phyloP scores from a whole-genome alignment of 2,888 invertebrate species.

The Hirtodrosophila trivittata region DNA sequence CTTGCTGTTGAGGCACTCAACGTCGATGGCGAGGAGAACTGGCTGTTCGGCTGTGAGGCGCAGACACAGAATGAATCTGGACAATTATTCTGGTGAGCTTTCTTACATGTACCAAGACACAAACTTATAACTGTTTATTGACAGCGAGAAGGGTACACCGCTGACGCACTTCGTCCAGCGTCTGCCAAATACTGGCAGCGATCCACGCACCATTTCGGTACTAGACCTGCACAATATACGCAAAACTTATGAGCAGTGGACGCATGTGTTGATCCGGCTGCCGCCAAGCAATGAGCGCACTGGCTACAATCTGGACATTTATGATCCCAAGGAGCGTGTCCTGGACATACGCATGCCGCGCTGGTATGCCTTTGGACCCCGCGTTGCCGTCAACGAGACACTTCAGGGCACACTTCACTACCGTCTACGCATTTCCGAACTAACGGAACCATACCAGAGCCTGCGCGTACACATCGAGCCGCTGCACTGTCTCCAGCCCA shows the following conservation, averaged over 20 bases:
- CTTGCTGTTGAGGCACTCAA: slow-evolving; percentile 88
- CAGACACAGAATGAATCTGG: slow-evolving; percentile 72
- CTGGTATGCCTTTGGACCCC: slow-evolving; percentile 83
- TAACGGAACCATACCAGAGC: slow-evolving; percentile 86
- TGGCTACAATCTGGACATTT: slow-evolving; percentile 87
- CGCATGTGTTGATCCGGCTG: slow-evolving; percentile 89
- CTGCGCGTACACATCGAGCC: slow-evolving; percentile 87
- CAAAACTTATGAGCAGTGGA: slow-evolving; percentile 85
- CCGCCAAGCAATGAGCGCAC: slow-evolving; percentile 84
- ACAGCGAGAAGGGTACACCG: slow-evolving; percentile 85
- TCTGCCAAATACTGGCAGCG: slow-evolving; percentile 84
- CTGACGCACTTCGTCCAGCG: slow-evolving; percentile 86
- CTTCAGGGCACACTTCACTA: slow-evolving; percentile 86
- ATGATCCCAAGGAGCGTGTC: slow-evolving; percentile 84
- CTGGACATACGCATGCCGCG: slow-evolving; percentile 80
- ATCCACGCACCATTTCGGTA: slow-evolving; percentile 84
- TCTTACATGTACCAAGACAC: background rate
- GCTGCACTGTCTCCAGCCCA: slow-evolving; percentile 50
- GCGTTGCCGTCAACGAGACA: slow-evolving; percentile 85
- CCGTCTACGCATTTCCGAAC: slow-evolving; percentile 85
- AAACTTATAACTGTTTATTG: background rate
- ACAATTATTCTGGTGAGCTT: slow-evolving; percentile 42
- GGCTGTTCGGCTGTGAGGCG: slow-evolving; percentile 91
- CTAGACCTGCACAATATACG: slow-evolving; percentile 87
- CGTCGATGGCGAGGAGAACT: slow-evolving; percentile 87